Evolutionary conservation across 1,140 invertebrate species (phyloP), one percentile per base, ranked within the genome.

Genomic region (Drosophila arizonae): DNA sequence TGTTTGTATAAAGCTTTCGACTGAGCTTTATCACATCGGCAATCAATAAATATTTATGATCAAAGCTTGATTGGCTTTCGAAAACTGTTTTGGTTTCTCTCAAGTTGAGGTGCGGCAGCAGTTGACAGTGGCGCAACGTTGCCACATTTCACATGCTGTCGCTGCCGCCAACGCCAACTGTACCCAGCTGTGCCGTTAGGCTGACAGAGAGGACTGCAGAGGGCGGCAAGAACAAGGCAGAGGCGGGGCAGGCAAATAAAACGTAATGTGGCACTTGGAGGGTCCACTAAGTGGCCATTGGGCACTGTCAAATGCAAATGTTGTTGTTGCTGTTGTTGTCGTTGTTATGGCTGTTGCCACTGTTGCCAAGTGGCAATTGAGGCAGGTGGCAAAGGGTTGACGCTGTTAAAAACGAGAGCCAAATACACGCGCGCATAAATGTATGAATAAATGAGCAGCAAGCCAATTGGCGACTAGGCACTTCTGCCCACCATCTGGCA

Each of bases 261-360:
- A 76, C 51, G 62, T 72, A 72, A 76, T 68, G 74, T 54, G 64
- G 51, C 43, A 43, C 65, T 69, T 62, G 63, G 62, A 62, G 57
- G 71, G 57, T 62, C 69, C 51, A 54, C 58, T 68, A 76, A 76
- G 63, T 66, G 74, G 70, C 64, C 70, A 76, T 67, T 66, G 50
- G 62, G 46, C 28, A 5, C 24, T 69, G 39, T 17, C 63, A 58
- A 58, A 72, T 65, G 69, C 69, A 72, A 58, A 72, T 66, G 48
- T 30, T 72, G 36, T 51, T 70, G 5, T 39, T 39, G 57, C 28
- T 66, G 13, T 17, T 24, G 21, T 24, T 66, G 48, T 39, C 66
- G 46, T 51, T 70, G 5, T 39, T 39, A 50, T 39, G 60, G 57
- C 36, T 67, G 50, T 54, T 54, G 46, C 24, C 45, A 13, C 13